These are phyloP conservation scores for Isurus oxyrinchus DNA, from an alignment of 2,113 vertebrate species.

Conservation along the genomic window DNA sequence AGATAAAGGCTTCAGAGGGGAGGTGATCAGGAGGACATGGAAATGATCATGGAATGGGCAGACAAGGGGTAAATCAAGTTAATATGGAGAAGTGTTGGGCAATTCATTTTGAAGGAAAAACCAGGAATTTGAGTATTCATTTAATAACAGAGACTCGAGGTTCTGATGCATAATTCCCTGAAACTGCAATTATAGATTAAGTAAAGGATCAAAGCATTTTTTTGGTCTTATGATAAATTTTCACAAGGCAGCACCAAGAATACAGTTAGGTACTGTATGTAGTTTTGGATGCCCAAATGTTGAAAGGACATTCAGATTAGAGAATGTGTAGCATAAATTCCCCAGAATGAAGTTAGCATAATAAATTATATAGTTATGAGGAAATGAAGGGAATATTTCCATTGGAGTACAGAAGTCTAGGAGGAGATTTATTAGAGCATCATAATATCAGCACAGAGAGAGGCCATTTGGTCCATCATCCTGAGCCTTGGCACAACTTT, in stretches of 20 bases:
- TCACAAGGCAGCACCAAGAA: background rate
- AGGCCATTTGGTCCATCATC: too few species aligned
- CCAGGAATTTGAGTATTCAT: background rate
- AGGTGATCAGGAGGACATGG: background rate
- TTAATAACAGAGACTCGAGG: background rate
- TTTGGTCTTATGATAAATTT: background rate
- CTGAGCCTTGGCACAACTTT: too few species aligned
- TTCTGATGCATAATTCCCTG: background rate
- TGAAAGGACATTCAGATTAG: background rate
- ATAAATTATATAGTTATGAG: too few species aligned
- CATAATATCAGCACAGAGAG: too few species aligned
- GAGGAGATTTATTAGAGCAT: too few species aligned
- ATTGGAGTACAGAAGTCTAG: too few species aligned
- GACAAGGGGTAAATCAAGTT: background rate
- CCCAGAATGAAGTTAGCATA: background rate
- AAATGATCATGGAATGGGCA: background rate
- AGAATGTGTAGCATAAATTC: background rate
- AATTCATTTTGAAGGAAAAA: background rate
- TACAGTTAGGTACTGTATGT: background rate
- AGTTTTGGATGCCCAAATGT: background rate
- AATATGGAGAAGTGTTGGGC: background rate
- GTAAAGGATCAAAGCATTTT: background rate
- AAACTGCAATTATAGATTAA: background rate
- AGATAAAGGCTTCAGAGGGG: background rate
- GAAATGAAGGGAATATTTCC: too few species aligned